Evolutionary conservation across 2,797 vertebrate genomes (phyloP).

Genomic region (Ciconia nigra): DNA sequence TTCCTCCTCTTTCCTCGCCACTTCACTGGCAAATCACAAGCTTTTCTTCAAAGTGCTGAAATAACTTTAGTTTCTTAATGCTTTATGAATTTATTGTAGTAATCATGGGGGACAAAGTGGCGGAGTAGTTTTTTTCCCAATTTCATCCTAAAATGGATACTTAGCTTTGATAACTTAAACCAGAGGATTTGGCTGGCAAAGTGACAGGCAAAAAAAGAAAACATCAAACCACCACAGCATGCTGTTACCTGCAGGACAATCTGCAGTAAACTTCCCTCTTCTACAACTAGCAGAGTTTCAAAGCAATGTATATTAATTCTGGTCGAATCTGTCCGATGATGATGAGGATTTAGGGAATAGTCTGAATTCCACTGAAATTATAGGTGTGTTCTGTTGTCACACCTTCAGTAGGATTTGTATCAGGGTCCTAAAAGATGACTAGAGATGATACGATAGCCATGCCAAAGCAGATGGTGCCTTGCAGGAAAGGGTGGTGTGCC

Average conservation of each 20-base stretch:
- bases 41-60: background rate
- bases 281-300: background rate
- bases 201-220: background rate
- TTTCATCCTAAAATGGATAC: background rate
- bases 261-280: background rate
- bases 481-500: background rate
- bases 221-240: background rate
- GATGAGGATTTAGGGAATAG: background rate
- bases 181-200: background rate
- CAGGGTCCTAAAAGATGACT: background rate
- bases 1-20: background rate
- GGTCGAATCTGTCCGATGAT: background rate
- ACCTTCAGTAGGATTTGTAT: background rate
- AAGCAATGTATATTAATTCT: background rate
- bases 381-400: background rate
- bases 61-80: background rate
- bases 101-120: background rate
- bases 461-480: background rate
- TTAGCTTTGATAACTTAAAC: background rate
- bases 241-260: background rate
- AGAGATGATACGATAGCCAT: rapidly evolving
- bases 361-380: background rate
- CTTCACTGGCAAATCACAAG: background rate
- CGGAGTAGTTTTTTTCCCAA: background rate
- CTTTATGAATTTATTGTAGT: background rate